Percentiles rank a stretch among this genome's conserved stretches.
Evolutionary conservation across 1,140 invertebrate species (phyloP).

Genomic region (Phortica variegata): DNA sequence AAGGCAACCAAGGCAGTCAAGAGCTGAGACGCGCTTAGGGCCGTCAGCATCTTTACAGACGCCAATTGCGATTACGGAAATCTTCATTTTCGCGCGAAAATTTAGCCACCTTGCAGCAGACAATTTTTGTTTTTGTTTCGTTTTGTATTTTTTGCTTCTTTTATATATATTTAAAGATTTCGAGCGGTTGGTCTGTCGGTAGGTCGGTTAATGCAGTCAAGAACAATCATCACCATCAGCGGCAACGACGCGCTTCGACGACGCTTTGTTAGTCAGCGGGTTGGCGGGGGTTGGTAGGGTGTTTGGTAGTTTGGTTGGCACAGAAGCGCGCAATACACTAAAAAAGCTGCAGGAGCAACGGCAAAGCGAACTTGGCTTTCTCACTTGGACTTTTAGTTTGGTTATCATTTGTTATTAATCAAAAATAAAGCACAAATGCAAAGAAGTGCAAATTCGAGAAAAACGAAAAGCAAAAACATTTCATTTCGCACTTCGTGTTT

Average conservation of each 20-base stretch:
- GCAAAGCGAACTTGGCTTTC: too few relatives aligned
- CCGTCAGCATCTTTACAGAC: constrained; percentile 7
- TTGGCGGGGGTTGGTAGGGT: too few relatives aligned
- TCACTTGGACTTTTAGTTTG: too few relatives aligned
- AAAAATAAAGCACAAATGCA: constrained; percentile 34
- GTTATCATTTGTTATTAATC: constrained; percentile 54
- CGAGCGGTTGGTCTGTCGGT: constrained; percentile 10
- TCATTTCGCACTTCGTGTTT: constrained; percentile 39
- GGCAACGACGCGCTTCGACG: background rate
- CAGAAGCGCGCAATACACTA: too few relatives aligned
- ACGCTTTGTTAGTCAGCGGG: too few relatives aligned
- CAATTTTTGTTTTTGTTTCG: background rate
- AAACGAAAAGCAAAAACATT: constrained; percentile 22
- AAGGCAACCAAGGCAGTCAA: constrained; percentile 1
- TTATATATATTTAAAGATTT: background rate
- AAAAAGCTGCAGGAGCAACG: too few relatives aligned
- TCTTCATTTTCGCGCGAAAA: constrained; percentile 53
- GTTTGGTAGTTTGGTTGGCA: too few relatives aligned
- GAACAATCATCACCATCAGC: constrained; percentile 42
- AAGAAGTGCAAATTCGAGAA: constrained; percentile 36
- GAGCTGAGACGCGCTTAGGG: background rate
- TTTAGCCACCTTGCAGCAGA: constrained; percentile 48
- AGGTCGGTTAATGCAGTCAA: background rate
- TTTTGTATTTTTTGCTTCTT: background rate
- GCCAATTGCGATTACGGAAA: constrained; percentile 42